Base-by-base conservation (phyloP, 1,140 invertebrate genomes). In the Drosophila littoralis region DNA sequence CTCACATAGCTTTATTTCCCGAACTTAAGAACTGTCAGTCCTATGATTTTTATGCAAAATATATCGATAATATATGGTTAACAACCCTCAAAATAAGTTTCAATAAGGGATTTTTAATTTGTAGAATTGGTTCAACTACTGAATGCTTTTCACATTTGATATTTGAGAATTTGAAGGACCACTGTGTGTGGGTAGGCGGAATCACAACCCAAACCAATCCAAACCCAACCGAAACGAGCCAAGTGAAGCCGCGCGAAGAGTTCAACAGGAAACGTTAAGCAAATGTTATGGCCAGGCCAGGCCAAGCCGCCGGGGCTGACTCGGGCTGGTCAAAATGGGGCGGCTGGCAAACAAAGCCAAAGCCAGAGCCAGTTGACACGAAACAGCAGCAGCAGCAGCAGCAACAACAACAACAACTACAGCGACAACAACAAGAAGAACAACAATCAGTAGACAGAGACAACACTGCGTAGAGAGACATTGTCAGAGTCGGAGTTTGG, bases 251-350 rank as follows among this genome's bases (percentile, higher is more conserved):
- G 69, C 52, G 58, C 38, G 40, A 32, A 67, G 73, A 74, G 75
- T 79, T 82, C 65, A 88, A 79, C 83, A 88, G 84, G 83, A 88
- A 86, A 83, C 83, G 84, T 80, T 76, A 74, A 81, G 76, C 76
- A 74, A 86, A 88, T 88, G 83, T 86, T 82, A 86, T 86, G 79
- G 82, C 65, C 73, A 64, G 68, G 61, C 73, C 45, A 55, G 38
- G 68, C n/a, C 45, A 40, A 46, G 68, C 28, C 45, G 72, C 66
- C 38, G 45, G 15, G 38, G 8, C n/a, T 7, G 51, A 17, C 8
- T 32, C 57, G 32, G 15, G 58, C 43, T 38, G 52, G 76, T 70
- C 77, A 74, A 88, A 82, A 82, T 82, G 83, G 79, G 69, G 79
- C 79, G 82, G 83, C 66, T 68, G 68, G 77, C 52, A 76, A 85